These are phyloP conservation scores for Echiichthys vipera DNA, from an alignment of 2,797 vertebrate genomes.

Conservation along the genomic window DNA sequence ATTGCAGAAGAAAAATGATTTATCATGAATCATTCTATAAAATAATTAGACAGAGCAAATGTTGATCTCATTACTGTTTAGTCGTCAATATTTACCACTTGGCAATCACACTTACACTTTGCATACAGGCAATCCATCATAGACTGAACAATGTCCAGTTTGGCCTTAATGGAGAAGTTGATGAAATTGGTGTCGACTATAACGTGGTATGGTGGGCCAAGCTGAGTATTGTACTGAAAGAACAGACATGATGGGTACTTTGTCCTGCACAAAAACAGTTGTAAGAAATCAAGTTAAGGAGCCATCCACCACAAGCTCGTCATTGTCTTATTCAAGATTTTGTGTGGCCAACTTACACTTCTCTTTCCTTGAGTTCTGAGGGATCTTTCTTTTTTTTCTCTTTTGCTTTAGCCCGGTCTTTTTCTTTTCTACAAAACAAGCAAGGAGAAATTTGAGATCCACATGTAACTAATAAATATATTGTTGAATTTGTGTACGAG, in stretches of 20 bases:
- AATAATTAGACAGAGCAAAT: background rate
- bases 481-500: background rate
- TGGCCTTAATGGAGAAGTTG: constrained; percentile 99
- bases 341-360: constrained; percentile 86
- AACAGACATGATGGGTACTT: constrained; percentile 97
- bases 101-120: constrained; percentile 88
- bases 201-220: constrained; percentile 96
- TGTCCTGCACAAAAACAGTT: constrained; percentile 77
- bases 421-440: constrained; percentile 87
- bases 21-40: background rate
- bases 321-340: background rate
- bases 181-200: constrained; percentile 98
- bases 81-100: background rate
- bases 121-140: constrained; percentile 99
- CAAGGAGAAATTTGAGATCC: background rate
- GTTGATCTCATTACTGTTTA: background rate
- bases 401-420: constrained; percentile 88
- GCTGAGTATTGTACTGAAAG: constrained; percentile 98
- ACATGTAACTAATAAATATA: too few relatives aligned
- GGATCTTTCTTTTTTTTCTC: constrained; percentile 92
- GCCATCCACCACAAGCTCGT: background rate
- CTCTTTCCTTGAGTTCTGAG: constrained; percentile 90
- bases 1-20: background rate
- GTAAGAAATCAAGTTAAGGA: constrained; percentile 44
- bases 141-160: constrained; percentile 96